A percentile compares a stretch with the other conserved stretches of the same genome.
These are phyloP conservation scores for Sporophila hypoxantha DNA, from an alignment of 2,113 vertebrate genomes.

Conservation along the genomic window DNA sequence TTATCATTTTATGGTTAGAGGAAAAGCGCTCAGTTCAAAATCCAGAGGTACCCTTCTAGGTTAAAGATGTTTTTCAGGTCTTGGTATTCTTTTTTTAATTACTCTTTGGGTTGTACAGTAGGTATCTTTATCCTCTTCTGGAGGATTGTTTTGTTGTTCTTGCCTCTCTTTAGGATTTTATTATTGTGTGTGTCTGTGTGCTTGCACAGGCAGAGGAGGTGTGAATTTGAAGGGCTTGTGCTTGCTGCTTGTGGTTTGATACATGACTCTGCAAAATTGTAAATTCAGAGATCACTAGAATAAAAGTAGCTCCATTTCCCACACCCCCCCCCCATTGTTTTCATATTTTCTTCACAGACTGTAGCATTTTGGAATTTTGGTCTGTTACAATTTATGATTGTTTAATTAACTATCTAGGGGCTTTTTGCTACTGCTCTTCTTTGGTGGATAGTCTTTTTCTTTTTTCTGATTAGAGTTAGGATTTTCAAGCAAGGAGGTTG, in stretches of 20 bases:
- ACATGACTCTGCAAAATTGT: constrained; percentile 1
- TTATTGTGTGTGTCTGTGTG: neutral
- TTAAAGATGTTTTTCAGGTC: neutral
- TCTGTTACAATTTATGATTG: neutral
- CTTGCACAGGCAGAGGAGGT: neutral
- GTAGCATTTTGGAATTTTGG: neutral
- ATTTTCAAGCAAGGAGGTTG: neutral
- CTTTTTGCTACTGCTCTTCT: neutral
- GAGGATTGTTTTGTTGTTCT: neutral
- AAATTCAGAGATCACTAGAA: neutral
- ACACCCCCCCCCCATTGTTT: rapidly evolving
- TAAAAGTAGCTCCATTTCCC: neutral
- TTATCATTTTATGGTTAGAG: neutral
- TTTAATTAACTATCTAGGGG: neutral
- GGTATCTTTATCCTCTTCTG: neutral
- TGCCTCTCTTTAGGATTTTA: neutral
- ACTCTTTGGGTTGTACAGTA: neutral
- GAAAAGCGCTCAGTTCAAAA: neutral
- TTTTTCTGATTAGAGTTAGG: neutral
- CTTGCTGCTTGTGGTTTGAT: neutral
- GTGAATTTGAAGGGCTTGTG: neutral
- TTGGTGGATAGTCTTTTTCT: neutral
- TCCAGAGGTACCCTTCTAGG: neutral
- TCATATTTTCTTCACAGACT: neutral
- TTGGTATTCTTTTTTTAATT: neutral